Base-by-base conservation (phyloP, 2,797 vertebrate genomes). In the Macropodus opercularis region DNA sequence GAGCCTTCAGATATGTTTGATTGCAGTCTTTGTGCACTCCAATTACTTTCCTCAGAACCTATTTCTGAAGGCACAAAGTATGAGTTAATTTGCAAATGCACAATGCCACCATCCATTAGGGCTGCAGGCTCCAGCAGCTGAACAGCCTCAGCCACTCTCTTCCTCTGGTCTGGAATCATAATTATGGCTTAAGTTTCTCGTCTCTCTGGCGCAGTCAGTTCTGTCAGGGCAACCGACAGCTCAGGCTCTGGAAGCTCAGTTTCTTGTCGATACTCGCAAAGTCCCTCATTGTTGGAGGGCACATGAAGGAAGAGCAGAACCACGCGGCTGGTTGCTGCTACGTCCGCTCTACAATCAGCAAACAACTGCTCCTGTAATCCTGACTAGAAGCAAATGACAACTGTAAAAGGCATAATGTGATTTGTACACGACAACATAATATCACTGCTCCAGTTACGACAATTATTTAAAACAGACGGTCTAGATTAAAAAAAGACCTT, bases 51-150 rank as follows among this genome's bases (percentile, higher is more conserved):
- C 26, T 58, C 58, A 18, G 57, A 85, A 63, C 22, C 21, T 3
- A 43, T 63, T 67, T 76, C 71, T 67, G 64, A 66, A 70, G 77
- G 69, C 76, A 31, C 23, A 58, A 79, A 64, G 69, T 47, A 54
- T 3, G 43, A 82, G 72, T 76, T 79, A 22, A 85, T 80, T 85
- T 78, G 65, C 70, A 70, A 73, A 63, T 62, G 18, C 43, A 79
- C 73, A 85, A 81, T 72, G 35, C 67, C 61, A 42, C 27, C 58
- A 57, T 82, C 65, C 66, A 79, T 77, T 73, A 77, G 55, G 60
- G 60, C 79, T 36, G 67, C 62, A 32, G 69, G 52, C 62, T 77
- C 46, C 72, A 68, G 42, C 54, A 49, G 59, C 63, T 84, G 49
- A 69, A 59, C 65, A 21, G 40, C 41, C 38, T 53, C 39, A 31